Base-by-base conservation (phyloP, 2,888 invertebrate genomes). In the Latheticus oryzae region DNA sequence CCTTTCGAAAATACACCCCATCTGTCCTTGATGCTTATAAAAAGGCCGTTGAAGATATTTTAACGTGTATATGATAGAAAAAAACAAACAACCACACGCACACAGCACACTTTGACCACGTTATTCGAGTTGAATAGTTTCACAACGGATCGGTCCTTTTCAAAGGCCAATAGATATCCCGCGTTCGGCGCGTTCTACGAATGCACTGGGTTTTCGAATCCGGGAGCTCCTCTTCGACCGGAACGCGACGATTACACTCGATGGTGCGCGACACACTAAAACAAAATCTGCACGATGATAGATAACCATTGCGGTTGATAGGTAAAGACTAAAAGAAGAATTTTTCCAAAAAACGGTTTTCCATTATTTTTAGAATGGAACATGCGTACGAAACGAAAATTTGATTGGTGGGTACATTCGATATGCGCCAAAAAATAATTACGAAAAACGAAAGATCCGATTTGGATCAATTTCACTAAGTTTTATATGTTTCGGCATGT, bases 181-280 rank as follows among this genome's bases (percentile, higher is more conserved):
- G 73, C 71, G 69, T 53, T 58, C 64, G 55, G 58, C 62, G 61
- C 64, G 58, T 61, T 65, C 67, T 69, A 69, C 63, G 65, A 67
- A 63, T 67, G 68, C 67, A 74, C 71, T 72, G 74, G 69, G 68
- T 70, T 68, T 71, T 68, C 66, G 65, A 67, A 69, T 68, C 72
- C 72, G 65, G 72, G 71, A 70, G 65, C 67, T 60, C n/a, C n/a
- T n/a, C 67, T 58, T 43, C 45, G 60, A 59, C 66, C 73, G 73
- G 67, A 67, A 65, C 62, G 48, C 47, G 53, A 62, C 69, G 71
- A 68, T 48, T 43, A 28, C 24, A 17, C 47, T 53, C 69, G 70
- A 62, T 38, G 48, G 37, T 19, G 48, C 52, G 58, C 63, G 63
- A 66, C 45, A 47, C 47, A 32, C 16, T 30, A 26, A 37, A 21